These are phyloP conservation scores for Pogonomyrmex barbatus DNA, from an alignment of 1,140 invertebrate species.

Conservation along the genomic window DNA sequence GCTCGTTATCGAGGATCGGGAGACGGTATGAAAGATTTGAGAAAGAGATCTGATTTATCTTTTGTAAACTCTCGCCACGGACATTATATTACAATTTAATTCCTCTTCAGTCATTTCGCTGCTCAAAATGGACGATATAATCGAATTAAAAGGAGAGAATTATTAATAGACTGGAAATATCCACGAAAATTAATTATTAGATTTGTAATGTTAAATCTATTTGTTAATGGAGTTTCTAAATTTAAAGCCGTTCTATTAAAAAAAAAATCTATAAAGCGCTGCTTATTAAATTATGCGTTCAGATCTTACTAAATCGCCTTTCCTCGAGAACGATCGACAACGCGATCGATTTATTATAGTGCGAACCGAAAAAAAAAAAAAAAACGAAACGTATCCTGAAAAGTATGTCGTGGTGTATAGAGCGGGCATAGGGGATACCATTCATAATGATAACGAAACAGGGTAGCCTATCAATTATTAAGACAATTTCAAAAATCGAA, in stretches of 20 bases:
- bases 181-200: background rate
- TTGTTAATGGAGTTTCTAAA: background rate
- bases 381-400: constrained; percentile 13
- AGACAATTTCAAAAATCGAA: constrained; percentile 75
- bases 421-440: constrained; percentile 69
- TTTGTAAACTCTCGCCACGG: background rate
- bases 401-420: constrained; percentile 65
- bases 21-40: background rate
- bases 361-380: constrained; percentile 26
- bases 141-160: background rate
- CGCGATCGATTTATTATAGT: constrained; percentile 41
- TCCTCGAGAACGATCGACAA: constrained; percentile 50
- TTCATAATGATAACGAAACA: constrained; percentile 85
- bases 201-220: background rate
- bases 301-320: background rate
- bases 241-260: background rate
- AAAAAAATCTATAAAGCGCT: background rate
- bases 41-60: background rate
- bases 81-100: background rate
- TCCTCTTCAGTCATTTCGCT: background rate
- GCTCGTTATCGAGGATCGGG: constrained; percentile 20
- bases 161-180: background rate
- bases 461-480: constrained; percentile 86
- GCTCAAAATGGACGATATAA: background rate
- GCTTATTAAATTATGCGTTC: too few species aligned